Evolutionary conservation across 1,140 invertebrate genomes (phyloP).

Genomic region (Formica selysi): DNA sequence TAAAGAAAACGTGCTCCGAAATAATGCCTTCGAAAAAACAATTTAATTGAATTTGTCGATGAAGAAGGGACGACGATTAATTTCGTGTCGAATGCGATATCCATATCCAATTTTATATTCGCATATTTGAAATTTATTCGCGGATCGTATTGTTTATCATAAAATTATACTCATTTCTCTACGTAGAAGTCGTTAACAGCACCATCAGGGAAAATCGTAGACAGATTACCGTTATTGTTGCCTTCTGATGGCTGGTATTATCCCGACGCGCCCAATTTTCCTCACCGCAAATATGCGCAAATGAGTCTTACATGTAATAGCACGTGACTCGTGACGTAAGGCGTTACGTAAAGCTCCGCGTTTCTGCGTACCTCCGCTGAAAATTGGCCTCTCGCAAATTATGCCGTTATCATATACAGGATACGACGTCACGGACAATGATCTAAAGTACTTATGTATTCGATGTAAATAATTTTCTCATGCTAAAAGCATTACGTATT

Average conservation of each 20-base stretch:
- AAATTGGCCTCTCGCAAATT: constrained; percentile 48
- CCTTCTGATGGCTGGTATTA: constrained; percentile 31
- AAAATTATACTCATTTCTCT: not conserved
- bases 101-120: not conserved
- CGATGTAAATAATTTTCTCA: not conserved
- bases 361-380: constrained; percentile 15
- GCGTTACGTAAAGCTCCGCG: constrained; percentile 38
- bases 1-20: not conserved
- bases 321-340: constrained; percentile 58
- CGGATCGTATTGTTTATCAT: not conserved
- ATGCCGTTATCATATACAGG: constrained; percentile 43
- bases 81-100: constrained; percentile 5
- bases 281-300: constrained; percentile 61
- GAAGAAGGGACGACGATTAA: constrained; percentile 13
- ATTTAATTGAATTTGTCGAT: constrained; percentile 6
- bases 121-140: constrained; percentile 5
- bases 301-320: constrained; percentile 54
- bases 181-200: constrained; percentile 3
- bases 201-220: constrained; percentile 36
- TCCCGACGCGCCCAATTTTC: constrained; percentile 58
- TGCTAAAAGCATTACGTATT: not conserved
- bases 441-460: not conserved
- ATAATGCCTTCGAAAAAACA: not conserved
- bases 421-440: constrained; percentile 15
- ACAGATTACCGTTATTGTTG: constrained; percentile 60